Conservation (phyloP, 2,888 invertebrate genomes). For the Petrolisthes manimaculis region DNA sequence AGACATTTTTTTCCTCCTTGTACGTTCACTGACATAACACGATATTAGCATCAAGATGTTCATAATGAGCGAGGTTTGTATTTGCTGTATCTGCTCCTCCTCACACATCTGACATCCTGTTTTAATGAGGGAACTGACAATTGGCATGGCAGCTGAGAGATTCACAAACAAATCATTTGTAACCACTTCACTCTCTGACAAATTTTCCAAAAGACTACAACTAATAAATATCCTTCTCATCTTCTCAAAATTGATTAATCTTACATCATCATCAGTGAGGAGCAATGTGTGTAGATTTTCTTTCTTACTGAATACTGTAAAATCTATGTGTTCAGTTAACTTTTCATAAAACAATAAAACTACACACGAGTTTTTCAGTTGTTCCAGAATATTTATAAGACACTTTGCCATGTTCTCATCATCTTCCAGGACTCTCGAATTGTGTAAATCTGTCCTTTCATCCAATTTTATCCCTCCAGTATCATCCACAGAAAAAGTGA, state of each 20-base stretch:
- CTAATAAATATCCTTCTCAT: slow-evolving; percentile 27
- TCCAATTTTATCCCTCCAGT: slow-evolving; percentile 33
- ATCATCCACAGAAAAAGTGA: slow-evolving; percentile 39
- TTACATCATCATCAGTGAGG: slow-evolving; percentile 42
- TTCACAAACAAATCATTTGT: slow-evolving; percentile 45
- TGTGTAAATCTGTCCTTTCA: neutral
- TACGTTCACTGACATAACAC: slow-evolving; percentile 50
- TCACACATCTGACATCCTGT: slow-evolving; percentile 35
- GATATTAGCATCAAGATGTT: slow-evolving; percentile 52
- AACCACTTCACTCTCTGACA: slow-evolving; percentile 42
- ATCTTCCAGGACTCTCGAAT: slow-evolving; percentile 22
- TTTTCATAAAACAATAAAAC: slow-evolving; percentile 44
- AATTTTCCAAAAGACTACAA: slow-evolving; percentile 34
- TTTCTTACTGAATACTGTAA: slow-evolving; percentile 27
- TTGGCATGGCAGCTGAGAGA: slow-evolving; percentile 47
- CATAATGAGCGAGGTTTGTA: slow-evolving; percentile 39
- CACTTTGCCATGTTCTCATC: slow-evolving; percentile 41
- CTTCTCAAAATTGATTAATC: slow-evolving; percentile 28
- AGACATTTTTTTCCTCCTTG: slow-evolving; percentile 43
- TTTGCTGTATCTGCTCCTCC: slow-evolving; percentile 35
- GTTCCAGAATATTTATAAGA: slow-evolving; percentile 38
- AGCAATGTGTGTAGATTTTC: neutral
- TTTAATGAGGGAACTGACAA: slow-evolving; percentile 45
- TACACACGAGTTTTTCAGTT: slow-evolving; percentile 16
- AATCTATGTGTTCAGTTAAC: slow-evolving; percentile 41